Evolutionary conservation across 92 coral and sea anemone genomes (phyloP).

Genomic region (Pocillopora grandis): DNA sequence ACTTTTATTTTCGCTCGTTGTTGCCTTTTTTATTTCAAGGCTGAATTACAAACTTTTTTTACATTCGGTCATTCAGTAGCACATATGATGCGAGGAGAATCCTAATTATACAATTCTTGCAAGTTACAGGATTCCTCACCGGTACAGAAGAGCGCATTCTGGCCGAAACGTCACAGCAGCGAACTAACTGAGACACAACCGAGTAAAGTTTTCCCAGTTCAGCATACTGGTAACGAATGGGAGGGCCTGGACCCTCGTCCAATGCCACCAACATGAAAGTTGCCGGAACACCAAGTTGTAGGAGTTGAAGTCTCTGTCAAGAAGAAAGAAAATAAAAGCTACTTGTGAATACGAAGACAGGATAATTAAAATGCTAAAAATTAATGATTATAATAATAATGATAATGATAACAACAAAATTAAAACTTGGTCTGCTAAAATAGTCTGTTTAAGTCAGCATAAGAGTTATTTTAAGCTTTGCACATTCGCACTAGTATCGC

Average conservation of each 20-base stretch:
- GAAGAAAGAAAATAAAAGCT: not conserved
- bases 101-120: too few species aligned
- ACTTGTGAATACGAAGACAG: not conserved
- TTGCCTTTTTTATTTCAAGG: not conserved
- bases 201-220: constrained; percentile 97
- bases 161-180: constrained; percentile 88
- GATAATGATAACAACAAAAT: not conserved
- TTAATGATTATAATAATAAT: too few species aligned
- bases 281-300: constrained; percentile 87
- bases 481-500: too few species aligned
- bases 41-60: not conserved
- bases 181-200: constrained; percentile 92
- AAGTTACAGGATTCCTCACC: constrained; percentile 2
- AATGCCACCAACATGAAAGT: constrained; percentile 92
- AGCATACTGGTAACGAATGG: constrained; percentile 94
- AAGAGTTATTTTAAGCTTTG: too few species aligned
- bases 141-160: constrained; percentile 80
- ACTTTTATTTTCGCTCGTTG: not conserved
- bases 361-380: too few species aligned
- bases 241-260: constrained; percentile 98
- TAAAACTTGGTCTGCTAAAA: too few species aligned
- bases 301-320: constrained; percentile 80
- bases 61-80: too few species aligned
- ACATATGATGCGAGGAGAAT: too few species aligned
- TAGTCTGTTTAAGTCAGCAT: too few species aligned